Percentiles rank a stretch among this genome's conserved stretches.
Conservation (phyloP, 1,140 invertebrate genomes). For the Zaprionus inermis region DNA sequence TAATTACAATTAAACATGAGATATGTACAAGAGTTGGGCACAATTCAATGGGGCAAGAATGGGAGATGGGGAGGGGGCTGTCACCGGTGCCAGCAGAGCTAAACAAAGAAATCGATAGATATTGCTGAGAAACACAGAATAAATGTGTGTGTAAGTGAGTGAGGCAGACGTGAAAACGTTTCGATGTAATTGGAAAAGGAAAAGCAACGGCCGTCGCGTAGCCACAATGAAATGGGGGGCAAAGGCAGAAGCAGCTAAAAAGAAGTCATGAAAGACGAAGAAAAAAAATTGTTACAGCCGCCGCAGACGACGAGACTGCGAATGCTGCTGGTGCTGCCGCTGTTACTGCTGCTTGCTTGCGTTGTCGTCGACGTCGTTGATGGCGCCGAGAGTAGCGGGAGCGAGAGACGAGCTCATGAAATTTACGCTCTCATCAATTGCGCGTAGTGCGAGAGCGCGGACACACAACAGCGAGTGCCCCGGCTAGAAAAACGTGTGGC, state of each 20-base stretch:
- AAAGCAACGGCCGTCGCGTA: slow-evolving; percentile 49
- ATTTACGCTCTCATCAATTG: slow-evolving; percentile 80
- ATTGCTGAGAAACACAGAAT: slow-evolving; percentile 58
- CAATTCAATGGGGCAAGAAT: neutral
- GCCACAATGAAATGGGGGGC: slow-evolving; percentile 25
- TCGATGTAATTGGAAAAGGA: slow-evolving; percentile 66
- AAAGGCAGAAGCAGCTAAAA: slow-evolving; percentile 43
- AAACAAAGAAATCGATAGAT: slow-evolving; percentile 81
- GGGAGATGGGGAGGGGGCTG: slow-evolving; percentile 5
- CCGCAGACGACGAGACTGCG: slow-evolving; percentile 68
- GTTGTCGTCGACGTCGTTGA: slow-evolving; percentile 36
- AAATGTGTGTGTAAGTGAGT: neutral
- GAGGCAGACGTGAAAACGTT: slow-evolving; percentile 45
- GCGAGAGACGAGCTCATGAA: slow-evolving; percentile 62
- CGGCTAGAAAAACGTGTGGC: slow-evolving; percentile 56
- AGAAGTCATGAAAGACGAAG: slow-evolving; percentile 58
- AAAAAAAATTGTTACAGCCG: slow-evolving; percentile 71
- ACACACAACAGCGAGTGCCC: slow-evolving; percentile 46
- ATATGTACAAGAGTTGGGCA: slow-evolving; percentile 29
- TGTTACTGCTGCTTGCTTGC: slow-evolving; percentile 33
- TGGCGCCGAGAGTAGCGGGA: slow-evolving; percentile 54
- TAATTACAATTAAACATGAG: slow-evolving; percentile 80
- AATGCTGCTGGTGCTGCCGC: slow-evolving; percentile 43
- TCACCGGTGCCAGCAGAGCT: slow-evolving; percentile 41
- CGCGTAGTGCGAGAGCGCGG: slow-evolving; percentile 62